Evolutionary conservation across 2,113 vertebrate species (phyloP).

Genomic region (Cnemophilus loriae): DNA sequence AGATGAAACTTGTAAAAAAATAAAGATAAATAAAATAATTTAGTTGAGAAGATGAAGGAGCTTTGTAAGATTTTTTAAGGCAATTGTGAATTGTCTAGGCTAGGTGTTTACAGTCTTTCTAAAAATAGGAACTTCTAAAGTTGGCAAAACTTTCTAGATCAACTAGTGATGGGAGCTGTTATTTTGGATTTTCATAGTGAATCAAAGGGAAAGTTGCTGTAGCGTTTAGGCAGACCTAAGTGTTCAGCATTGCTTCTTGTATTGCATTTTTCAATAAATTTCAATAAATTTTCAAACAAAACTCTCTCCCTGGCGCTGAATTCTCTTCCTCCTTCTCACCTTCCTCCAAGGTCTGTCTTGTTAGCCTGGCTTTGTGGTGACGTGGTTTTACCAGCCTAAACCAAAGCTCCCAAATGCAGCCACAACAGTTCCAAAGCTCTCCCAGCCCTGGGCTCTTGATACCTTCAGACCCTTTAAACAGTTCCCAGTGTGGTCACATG

Average conservation of each 20-base stretch:
- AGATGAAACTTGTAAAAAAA: not conserved
- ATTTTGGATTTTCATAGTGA: conserved; percentile 64
- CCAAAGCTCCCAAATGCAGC: not conserved
- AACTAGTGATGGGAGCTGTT: conserved; percentile 50
- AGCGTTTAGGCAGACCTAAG: conserved; percentile 61
- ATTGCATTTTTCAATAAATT: conserved; percentile 83
- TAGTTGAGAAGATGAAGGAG: conserved; percentile 74
- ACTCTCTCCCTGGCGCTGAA: not conserved
- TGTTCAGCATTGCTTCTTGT: conserved; percentile 76
- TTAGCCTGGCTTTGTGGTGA: not conserved
- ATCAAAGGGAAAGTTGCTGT: conserved; percentile 58
- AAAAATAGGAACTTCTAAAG: conserved; percentile 58
- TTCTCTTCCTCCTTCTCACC: not conserved
- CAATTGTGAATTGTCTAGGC: conserved; percentile 67
- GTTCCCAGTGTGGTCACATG: not conserved
- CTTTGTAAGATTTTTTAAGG: conserved; percentile 68
- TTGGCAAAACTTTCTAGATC: conserved; percentile 43
- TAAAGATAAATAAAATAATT: not conserved
- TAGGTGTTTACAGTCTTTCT: conserved; percentile 65
- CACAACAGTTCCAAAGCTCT: fast-evolving
- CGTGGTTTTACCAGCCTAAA: not conserved
- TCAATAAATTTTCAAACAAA: conserved; percentile 75
- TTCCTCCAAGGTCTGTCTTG: not conserved
- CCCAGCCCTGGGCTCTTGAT: not conserved
- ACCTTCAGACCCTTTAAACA: not conserved